Evolutionary conservation across 1,140 invertebrate genomes (phyloP), one percentile per base, ranked within the genome.

Genomic region (Macrosteles quadrilineatus): DNA sequence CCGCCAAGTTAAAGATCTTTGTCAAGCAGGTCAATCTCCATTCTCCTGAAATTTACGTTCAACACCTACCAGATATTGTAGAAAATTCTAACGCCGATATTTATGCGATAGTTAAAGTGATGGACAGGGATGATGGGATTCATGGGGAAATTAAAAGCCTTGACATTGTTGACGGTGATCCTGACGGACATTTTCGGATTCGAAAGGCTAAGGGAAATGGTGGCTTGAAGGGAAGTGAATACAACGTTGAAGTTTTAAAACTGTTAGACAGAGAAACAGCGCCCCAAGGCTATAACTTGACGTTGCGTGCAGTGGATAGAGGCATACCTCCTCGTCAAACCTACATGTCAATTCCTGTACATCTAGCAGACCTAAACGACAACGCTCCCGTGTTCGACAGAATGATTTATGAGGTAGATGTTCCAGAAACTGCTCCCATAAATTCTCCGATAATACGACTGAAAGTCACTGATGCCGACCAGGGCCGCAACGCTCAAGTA

Each of bases 151-250:
- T 98, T 31, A 87, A 86, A 12, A 85, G 83, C 47, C 82, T 98
- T n/a, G 90, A 93, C 73, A 97, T 98, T 69, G 87, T 94, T 3
- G 90, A 91, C 55, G 95, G 94, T 0, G 94, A 96, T 80, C 89
- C 92, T 0, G 89, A 95, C 75, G 91, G 92, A 0, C 89, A 95
- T 79, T 97, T 97, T 79, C 84, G 90, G 17, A 87, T 97, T 53
- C 80, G 86, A 70, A 80, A 86, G 19, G 84, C 85, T 1, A 75
- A 83, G 40, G 68, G 68, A 21, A 76, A 27, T 27, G 63, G 76
- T 0, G 76, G 70, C 0, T 67, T 75, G 27, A 84, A 86, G 68
- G 78, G 82, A 0, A 86, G 87, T 47, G 91, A 93, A 77, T 93
- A 87, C 77, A 91, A 90, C 74, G 87, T 93, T 70, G 87, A 91